phyloP scores from a whole-genome alignment of 2,888 invertebrate species.

The Drosophila setosimentum region DNA sequence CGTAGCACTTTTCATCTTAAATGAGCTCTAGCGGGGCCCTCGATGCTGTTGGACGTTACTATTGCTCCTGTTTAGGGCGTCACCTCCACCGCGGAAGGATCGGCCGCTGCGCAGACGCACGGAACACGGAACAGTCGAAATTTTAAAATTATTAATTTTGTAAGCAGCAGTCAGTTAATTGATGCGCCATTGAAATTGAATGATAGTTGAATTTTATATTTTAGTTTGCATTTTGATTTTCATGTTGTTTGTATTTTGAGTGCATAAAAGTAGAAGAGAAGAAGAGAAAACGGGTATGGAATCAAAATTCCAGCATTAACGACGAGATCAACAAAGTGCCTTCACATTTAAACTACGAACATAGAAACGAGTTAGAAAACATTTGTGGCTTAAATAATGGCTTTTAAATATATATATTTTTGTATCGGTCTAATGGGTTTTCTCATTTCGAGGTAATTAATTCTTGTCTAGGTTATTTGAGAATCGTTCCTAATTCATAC shows the following conservation, averaged over 20 bases:
- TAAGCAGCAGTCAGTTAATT: constrained; percentile 27
- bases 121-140: constrained; percentile 29
- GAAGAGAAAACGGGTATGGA: constrained; percentile 81
- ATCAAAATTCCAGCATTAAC: constrained; percentile 83
- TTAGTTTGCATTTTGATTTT: constrained; percentile 14
- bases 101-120: constrained; percentile 31
- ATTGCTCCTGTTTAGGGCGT: constrained; percentile 53
- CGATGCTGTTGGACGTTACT: constrained; percentile 54
- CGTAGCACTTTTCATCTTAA: constrained; percentile 9
- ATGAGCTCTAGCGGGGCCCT: constrained; percentile 42
- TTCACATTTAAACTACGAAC: constrained; percentile 49
- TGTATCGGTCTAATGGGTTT: background rate
- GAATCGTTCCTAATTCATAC: background rate
- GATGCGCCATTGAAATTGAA: constrained; percentile 25
- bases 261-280: constrained; percentile 76
- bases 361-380: constrained; percentile 21
- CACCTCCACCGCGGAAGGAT: constrained; percentile 49
- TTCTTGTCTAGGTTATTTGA: background rate
- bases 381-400: background rate
- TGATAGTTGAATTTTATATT: constrained; percentile 26
- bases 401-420: background rate
- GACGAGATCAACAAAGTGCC: constrained; percentile 52
- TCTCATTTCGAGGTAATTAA: background rate
- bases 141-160: constrained; percentile 14
- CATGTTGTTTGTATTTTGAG: constrained; percentile 30